phyloP scores from a whole-genome alignment of 2,888 invertebrate species.

The Germaria angustata region DNA sequence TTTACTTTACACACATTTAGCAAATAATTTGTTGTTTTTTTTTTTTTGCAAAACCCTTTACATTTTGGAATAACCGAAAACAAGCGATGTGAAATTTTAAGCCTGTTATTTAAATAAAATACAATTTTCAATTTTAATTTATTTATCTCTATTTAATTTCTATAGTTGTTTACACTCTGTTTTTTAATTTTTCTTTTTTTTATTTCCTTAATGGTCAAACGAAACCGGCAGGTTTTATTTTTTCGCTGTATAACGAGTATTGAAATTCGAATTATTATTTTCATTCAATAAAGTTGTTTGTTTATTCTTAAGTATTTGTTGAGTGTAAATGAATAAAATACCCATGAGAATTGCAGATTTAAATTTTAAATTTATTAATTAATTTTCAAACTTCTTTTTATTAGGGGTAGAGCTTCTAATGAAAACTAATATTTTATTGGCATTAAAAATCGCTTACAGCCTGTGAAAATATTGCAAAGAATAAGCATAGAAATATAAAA shows the following conservation, averaged over 20 bases:
- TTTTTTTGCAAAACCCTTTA: background rate
- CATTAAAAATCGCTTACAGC: background rate
- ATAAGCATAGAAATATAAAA: background rate
- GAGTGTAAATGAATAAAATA: slow-evolving; percentile 13
- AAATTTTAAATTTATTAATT: slow-evolving; percentile 9
- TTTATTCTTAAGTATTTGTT: slow-evolving; percentile 17
- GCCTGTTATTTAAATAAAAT: slow-evolving; percentile 16
- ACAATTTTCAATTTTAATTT: background rate
- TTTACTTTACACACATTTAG: no score
- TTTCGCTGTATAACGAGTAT: background rate
- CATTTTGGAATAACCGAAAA: slow-evolving; percentile 7
- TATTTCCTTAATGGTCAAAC: background rate
- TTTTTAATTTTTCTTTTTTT: background rate
- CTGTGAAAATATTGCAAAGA: background rate
- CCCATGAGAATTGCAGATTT: slow-evolving; percentile 29
- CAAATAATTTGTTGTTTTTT: background rate
- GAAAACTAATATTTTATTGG: background rate
- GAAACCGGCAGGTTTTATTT: slow-evolving; percentile 3
- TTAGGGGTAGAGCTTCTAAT: background rate
- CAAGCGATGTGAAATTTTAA: slow-evolving; percentile 44
- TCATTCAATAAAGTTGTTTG: background rate
- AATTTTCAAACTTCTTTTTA: slow-evolving; percentile 5
- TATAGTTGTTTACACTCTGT: background rate
- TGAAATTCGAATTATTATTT: background rate
- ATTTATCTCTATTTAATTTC: background rate